phyloP scores from a whole-genome alignment of 2,797 vertebrate genomes.

The Chelon auratus region DNA sequence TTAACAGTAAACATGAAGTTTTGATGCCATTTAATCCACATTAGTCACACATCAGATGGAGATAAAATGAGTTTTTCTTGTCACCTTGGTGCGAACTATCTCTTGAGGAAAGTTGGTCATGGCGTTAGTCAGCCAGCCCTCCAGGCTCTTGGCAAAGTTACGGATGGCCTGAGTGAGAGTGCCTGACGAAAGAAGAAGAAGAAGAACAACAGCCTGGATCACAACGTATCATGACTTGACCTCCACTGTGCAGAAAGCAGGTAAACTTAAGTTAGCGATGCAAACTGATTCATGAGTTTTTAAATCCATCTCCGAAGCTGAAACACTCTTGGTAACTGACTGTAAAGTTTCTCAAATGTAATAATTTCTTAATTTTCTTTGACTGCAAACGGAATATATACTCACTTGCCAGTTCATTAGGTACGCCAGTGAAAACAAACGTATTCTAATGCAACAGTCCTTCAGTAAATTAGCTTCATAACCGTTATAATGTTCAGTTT shows the following conservation, averaged over 20 bases:
- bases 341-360: not conserved
- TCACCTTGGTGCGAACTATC: constrained; percentile 95
- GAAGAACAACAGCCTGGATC: constrained; percentile 4
- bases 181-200: constrained; percentile 79
- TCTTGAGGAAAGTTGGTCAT: constrained; percentile 95
- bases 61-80: not conserved
- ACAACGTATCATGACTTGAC: constrained; percentile 5
- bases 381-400: too few relatives aligned
- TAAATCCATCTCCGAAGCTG: not conserved
- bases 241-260: not conserved
- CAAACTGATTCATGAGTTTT: too few relatives aligned
- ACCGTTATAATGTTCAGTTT: too few relatives aligned
- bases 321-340: not conserved
- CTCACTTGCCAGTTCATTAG: too few relatives aligned
- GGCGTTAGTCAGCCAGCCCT: constrained; percentile 95
- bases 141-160: constrained; percentile 98
- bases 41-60: too few relatives aligned
- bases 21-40: not conserved
- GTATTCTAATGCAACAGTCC: too few relatives aligned
- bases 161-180: constrained; percentile 97
- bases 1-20: not conserved
- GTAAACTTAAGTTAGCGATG: too few relatives aligned
- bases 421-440: too few relatives aligned
- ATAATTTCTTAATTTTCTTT: not conserved
- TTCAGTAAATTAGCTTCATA: too few relatives aligned